phyloP scores from a whole-genome alignment of 2,113 vertebrate species.

The Nothoprocta pentlandii region DNA sequence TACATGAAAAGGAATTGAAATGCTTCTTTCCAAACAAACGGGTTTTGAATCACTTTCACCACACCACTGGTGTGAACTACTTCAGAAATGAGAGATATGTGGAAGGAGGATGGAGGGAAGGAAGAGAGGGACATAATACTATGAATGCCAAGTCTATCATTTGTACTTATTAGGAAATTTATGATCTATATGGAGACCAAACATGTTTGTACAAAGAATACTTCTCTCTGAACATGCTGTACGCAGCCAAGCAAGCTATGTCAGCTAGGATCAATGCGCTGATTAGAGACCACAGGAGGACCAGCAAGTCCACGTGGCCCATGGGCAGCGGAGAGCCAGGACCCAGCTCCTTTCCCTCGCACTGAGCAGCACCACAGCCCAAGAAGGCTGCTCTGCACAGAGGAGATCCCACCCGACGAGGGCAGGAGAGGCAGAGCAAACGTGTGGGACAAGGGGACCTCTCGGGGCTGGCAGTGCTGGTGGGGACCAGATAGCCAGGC shows the following conservation, averaged over 20 bases:
- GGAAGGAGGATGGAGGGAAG: not conserved
- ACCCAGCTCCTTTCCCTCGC: not conserved
- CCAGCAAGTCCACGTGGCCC: not conserved
- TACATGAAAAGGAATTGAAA: not conserved
- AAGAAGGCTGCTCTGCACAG: not conserved
- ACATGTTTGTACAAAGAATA: not conserved
- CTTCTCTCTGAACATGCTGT: not conserved
- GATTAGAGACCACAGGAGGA: not conserved
- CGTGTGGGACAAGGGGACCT: accelerated
- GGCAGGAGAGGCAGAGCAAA: not conserved
- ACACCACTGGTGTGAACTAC: not conserved
- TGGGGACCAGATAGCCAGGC: not conserved
- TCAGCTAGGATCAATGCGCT: not conserved
- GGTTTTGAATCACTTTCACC: not conserved
- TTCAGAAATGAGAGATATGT: not conserved
- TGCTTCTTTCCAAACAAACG: not conserved
- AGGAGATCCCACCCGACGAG: not conserved
- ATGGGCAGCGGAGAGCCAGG: not conserved
- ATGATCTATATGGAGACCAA: not conserved
- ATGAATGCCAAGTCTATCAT: not conserved
- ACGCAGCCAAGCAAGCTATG: conserved; percentile 28
- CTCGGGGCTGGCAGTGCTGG: not conserved
- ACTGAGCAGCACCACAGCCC: not conserved
- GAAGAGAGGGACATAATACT: not conserved
- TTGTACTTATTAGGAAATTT: not conserved